A percentile compares a stretch with the other conserved stretches of the same genome.
Conservation (phyloP, 2,797 vertebrate species). For the Rousettus madagascariensis region DNA sequence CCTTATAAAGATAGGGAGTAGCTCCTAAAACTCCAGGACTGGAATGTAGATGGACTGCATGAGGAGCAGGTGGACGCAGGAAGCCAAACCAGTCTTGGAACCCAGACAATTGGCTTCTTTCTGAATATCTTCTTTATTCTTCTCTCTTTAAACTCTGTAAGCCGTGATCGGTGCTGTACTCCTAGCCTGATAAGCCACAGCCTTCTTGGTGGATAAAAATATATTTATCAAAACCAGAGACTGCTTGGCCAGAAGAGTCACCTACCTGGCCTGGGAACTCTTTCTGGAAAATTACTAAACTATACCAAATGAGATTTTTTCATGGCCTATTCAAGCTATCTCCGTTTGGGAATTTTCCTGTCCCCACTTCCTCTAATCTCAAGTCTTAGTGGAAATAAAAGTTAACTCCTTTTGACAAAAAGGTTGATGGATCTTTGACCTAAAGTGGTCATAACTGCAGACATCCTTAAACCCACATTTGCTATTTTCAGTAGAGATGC, state of each 20-base stretch:
- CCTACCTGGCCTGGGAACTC: background rate
- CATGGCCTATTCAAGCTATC: background rate
- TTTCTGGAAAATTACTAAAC: slow-evolving; percentile 36
- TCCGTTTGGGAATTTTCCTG: slow-evolving; percentile 14
- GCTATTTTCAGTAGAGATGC: background rate
- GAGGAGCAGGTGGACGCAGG: background rate
- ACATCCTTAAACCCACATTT: slow-evolving; percentile 49
- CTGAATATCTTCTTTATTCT: background rate
- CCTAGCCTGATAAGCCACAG: background rate
- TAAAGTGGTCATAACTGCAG: background rate
- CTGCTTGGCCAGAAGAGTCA: background rate
- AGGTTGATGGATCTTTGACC: background rate
- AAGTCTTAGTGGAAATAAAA: slow-evolving; percentile 46
- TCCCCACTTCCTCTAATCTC: slow-evolving; percentile 6
- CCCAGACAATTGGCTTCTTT: background rate
- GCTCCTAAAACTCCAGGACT: background rate
- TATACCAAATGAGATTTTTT: slow-evolving; percentile 8
- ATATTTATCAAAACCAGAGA: background rate
- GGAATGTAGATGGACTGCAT: background rate
- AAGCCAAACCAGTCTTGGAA: background rate
- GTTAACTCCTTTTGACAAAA: background rate
- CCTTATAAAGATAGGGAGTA: background rate
- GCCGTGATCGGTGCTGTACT: background rate
- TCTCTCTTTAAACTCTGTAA: background rate
- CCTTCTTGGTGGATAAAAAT: background rate